Conservation (phyloP, 2,113 vertebrate genomes). For the Anolis carolinensis region DNA sequence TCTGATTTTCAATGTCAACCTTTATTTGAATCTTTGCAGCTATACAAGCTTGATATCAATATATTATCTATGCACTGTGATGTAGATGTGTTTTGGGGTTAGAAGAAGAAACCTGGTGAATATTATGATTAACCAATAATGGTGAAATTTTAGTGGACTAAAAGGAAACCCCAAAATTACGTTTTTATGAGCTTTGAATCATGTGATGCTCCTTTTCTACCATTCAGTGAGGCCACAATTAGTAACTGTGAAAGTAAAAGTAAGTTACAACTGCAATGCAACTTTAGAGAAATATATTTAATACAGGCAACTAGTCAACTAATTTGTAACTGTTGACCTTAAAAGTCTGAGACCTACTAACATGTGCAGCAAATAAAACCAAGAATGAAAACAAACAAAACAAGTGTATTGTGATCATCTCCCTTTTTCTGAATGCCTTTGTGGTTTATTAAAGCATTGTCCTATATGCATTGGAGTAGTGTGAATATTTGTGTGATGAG, state of each 20-base stretch:
- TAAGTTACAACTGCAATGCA: background rate
- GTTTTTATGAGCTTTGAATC: background rate
- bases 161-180: background rate
- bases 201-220: background rate
- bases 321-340: background rate
- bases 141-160: background rate
- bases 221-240: background rate
- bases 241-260: background rate
- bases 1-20: constrained; percentile 8
- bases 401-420: background rate
- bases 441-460: background rate
- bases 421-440: background rate
- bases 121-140: too few relatives aligned
- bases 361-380: background rate
- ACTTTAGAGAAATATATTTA: background rate
- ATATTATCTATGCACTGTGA: background rate
- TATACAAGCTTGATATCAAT: background rate
- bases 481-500: background rate
- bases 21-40: constrained; percentile 11
- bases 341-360: background rate
- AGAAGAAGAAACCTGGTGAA: background rate
- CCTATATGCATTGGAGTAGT: background rate
- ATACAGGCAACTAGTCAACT: background rate
- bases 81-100: background rate
- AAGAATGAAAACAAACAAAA: background rate